Evolutionary conservation across 2,888 invertebrate genomes (phyloP).

Genomic region (Galerucella calmariensis): DNA sequence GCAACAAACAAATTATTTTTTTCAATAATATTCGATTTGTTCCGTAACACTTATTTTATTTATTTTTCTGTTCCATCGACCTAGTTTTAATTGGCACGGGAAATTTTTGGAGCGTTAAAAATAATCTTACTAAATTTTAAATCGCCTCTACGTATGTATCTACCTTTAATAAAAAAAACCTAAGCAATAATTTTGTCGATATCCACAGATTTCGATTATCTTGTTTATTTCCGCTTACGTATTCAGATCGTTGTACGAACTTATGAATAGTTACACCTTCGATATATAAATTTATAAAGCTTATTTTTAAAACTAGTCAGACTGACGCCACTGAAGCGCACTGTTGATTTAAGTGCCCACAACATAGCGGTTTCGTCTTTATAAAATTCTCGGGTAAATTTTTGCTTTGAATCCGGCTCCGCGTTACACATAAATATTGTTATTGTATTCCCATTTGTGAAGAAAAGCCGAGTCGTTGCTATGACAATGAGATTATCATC

Average conservation of each 20-base stretch:
- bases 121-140: too few species aligned
- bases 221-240: neutral
- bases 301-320: constrained; percentile 9
- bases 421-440: neutral
- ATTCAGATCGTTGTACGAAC: neutral
- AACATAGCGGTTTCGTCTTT: neutral
- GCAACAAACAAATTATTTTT: too few species aligned
- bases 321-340: constrained; percentile 8
- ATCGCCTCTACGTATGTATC: too few species aligned
- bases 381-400: neutral
- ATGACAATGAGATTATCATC: constrained; percentile 10
- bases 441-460: neutral
- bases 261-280: neutral
- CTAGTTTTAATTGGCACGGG: too few species aligned
- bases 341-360: neutral
- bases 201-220: neutral
- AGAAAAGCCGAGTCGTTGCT: neutral
- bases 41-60: too few species aligned
- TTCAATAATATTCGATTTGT: too few species aligned
- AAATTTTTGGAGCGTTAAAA: too few species aligned
- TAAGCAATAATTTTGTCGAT: too few species aligned
- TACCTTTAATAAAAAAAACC: too few species aligned
- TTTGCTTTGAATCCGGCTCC: neutral
- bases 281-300: neutral
- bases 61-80: too few species aligned